Percentiles rank a stretch among this genome's conserved stretches.
Conservation (phyloP, 1,140 invertebrate genomes). For the Calephelis nemesis region DNA sequence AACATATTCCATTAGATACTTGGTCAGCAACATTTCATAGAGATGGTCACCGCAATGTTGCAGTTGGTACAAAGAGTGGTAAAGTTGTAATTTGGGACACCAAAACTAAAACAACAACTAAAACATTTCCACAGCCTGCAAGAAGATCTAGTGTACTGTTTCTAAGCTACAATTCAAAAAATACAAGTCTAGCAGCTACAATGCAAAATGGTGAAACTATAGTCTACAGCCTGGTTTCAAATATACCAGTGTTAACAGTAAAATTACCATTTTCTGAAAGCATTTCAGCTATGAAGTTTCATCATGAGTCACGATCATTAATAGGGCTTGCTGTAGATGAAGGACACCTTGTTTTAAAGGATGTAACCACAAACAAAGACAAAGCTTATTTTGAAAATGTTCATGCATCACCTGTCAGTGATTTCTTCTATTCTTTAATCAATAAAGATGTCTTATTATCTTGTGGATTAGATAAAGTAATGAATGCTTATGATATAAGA, state of each 20-base stretch:
- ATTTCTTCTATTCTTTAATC: slow-evolving; percentile 68
- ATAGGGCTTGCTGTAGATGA: slow-evolving; percentile 73
- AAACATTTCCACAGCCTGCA: slow-evolving; percentile 61
- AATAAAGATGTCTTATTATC: slow-evolving; percentile 74
- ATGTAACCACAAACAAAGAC: slow-evolving; percentile 73
- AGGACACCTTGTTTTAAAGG: slow-evolving; percentile 68
- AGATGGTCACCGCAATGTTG: slow-evolving; percentile 66
- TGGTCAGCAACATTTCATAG: slow-evolving; percentile 71
- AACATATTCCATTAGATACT: slow-evolving; percentile 67
- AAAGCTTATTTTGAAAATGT: slow-evolving; percentile 70
- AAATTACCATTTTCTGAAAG: slow-evolving; percentile 67
- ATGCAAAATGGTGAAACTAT: slow-evolving; percentile 73
- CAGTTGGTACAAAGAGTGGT: slow-evolving; percentile 68
- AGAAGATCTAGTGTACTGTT: slow-evolving; percentile 60
- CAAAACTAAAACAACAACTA: slow-evolving; percentile 67
- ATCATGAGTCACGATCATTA: slow-evolving; percentile 66
- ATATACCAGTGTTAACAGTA: slow-evolving; percentile 64
- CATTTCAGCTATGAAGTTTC: slow-evolving; percentile 72
- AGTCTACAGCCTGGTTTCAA: slow-evolving; percentile 68
- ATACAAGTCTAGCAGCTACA: slow-evolving; percentile 67
- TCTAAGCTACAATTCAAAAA: slow-evolving; percentile 75
- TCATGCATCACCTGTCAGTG: slow-evolving; percentile 73
- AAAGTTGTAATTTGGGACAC: slow-evolving; percentile 75
- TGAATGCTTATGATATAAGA: slow-evolving; percentile 72
- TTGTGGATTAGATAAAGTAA: slow-evolving; percentile 70